These are phyloP conservation scores for Spilogale gracilis DNA, from an alignment of 2,113 vertebrate species.

Conservation along the genomic window DNA sequence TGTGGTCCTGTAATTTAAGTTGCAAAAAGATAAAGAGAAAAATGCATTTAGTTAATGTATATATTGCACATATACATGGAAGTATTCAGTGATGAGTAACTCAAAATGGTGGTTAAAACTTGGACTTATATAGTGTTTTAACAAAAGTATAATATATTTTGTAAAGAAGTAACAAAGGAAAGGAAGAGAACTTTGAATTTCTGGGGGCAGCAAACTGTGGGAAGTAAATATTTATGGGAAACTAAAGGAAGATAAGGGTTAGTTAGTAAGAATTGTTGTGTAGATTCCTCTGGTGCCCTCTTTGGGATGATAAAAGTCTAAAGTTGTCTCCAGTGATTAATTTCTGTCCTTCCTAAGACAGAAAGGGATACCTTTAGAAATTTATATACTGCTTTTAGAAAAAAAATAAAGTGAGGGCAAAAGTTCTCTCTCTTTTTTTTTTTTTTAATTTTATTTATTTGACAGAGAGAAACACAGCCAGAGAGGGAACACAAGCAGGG, in stretches of 20 bases:
- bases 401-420: not conserved
- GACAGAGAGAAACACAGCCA: no score
- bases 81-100: not conserved
- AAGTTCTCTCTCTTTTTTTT: no score
- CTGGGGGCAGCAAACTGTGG: not conserved
- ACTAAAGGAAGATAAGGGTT: not conserved
- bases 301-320: not conserved
- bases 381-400: not conserved
- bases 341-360: not conserved
- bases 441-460: no score
- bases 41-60: not conserved
- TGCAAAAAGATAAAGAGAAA: not conserved
- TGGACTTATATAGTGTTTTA: not conserved
- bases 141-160: not conserved
- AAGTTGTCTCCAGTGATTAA: not conserved
- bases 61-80: no score
- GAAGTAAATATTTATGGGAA: not conserved
- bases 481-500: no score
- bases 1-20: not conserved
- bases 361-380: not conserved
- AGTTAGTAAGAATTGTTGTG: not conserved
- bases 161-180: not conserved
- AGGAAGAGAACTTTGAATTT: not conserved
- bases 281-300: not conserved
- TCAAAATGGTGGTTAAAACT: not conserved